These are phyloP conservation scores for Rhabdophis nuchalis DNA, from an alignment of 2,797 vertebrate genomes.

Conservation along the genomic window DNA sequence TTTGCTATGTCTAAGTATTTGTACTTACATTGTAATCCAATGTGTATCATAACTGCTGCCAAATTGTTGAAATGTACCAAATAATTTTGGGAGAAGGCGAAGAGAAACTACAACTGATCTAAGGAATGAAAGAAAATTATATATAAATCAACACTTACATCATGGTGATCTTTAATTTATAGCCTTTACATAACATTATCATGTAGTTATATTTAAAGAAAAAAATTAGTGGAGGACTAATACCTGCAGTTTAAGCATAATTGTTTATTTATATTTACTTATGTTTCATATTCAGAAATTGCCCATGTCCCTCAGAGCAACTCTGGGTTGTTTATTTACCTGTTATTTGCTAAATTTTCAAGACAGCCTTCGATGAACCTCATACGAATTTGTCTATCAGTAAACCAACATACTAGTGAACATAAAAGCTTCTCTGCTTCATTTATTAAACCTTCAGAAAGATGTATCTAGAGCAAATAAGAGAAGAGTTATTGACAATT, in stretches of 20 bases:
- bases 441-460: slow-evolving; percentile 96
- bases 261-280: neutral
- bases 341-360: slow-evolving; percentile 96
- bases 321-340: slow-evolving; percentile 69
- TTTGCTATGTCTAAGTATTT: neutral
- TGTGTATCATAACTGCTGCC: slow-evolving; percentile 98
- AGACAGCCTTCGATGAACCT: slow-evolving; percentile 99
- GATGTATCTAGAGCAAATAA: slow-evolving; percentile 83
- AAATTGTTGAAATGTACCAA: slow-evolving; percentile 97
- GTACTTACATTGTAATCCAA: slow-evolving; percentile 97
- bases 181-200: neutral
- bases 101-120: slow-evolving; percentile 98
- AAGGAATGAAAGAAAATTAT: slow-evolving; percentile 42
- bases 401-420: slow-evolving; percentile 98
- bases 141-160: neutral
- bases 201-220: neutral
- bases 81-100: slow-evolving; percentile 94
- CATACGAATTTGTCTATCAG: slow-evolving; percentile 97
- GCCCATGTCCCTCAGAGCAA: neutral
- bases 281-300: neutral
- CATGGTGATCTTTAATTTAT: neutral
- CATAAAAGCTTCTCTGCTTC: slow-evolving; percentile 98
- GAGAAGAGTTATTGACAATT: slow-evolving; percentile 54
- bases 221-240: neutral
- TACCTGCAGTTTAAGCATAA: neutral